Percentiles rank a stretch among this genome's conserved stretches.
These are phyloP conservation scores for Holothuria glaberrima DNA, from an alignment of 35 echinoderm and acorn worm species.

Conservation along the genomic window DNA sequence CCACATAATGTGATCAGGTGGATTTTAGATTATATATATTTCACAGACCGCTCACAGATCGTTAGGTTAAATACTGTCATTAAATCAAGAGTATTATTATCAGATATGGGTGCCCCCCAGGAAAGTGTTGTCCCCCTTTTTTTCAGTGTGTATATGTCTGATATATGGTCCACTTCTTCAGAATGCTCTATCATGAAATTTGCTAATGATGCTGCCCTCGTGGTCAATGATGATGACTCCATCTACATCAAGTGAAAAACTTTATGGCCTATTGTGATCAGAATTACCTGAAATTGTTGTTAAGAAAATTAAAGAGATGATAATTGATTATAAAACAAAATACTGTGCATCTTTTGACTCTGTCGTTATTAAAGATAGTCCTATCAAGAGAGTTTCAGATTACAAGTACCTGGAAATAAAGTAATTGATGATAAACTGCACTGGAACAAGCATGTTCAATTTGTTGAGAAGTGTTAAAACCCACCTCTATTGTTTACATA, in stretches of 20 bases:
- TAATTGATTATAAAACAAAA: slow-evolving; percentile 7
- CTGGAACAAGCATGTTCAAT: no score
- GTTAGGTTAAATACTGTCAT: neutral
- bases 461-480: neutral
- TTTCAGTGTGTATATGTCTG: neutral
- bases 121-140: neutral
- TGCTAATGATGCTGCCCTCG: slow-evolving; percentile 12
- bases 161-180: neutral
- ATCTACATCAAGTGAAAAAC: slow-evolving; percentile 1
- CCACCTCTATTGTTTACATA: neutral
- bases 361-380: neutral
- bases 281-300: slow-evolving; percentile 1
- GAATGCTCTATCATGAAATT: neutral
- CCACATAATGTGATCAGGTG: no score
- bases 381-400: slow-evolving; percentile 17
- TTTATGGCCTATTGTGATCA: slow-evolving; percentile 32
- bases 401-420: slow-evolving; percentile 22
- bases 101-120: neutral
- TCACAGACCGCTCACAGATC: no score
- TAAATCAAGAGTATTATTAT: slow-evolving; percentile 1
- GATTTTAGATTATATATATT: no score
- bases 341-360: neutral
- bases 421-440: neutral
- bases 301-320: slow-evolving; percentile 19
- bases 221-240: slow-evolving; percentile 27